Conservation (phyloP, 2,797 vertebrate genomes). For the Macroramphosus scolopax region DNA sequence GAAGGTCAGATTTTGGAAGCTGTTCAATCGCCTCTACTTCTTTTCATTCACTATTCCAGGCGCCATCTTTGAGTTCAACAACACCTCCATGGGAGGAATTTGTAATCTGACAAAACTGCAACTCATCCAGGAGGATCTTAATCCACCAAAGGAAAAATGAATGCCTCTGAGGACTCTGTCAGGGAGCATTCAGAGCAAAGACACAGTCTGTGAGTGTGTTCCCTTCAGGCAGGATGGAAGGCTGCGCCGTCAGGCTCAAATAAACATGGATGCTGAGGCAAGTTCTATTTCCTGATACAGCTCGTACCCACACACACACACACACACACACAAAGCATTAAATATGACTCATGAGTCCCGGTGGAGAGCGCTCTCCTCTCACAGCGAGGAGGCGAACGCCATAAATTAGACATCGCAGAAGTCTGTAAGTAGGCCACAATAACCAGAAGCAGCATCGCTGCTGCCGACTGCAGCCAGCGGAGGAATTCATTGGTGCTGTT, state of each 20-base stretch:
- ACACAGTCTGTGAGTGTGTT: background rate
- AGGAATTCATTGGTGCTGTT: background rate
- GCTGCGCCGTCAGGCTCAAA: background rate
- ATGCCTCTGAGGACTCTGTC: background rate
- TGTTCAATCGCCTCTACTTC: no score
- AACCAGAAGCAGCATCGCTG: conserved; percentile 17
- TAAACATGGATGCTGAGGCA: conserved; percentile 17
- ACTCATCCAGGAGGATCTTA: background rate
- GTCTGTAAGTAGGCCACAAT: conserved; percentile 52
- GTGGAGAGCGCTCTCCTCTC: conserved; percentile 1
- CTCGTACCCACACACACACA: no score
- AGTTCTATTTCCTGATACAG: conserved; percentile 19
- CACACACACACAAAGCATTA: conserved; percentile 8
- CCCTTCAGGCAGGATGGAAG: background rate
- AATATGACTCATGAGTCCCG: conserved; percentile 12
- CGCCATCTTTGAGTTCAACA: no score
- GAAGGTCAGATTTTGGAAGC: no score
- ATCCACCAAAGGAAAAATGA: background rate
- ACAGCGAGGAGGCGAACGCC: conserved; percentile 11
- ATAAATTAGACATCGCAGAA: conserved; percentile 44
- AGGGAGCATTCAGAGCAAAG: no score
- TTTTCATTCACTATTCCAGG: no score
- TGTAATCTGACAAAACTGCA: no score
- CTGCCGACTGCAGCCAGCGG: conserved; percentile 1
- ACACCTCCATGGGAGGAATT: no score